Conservation (phyloP, 2,888 invertebrate genomes). For the Sphinx pinastri region DNA sequence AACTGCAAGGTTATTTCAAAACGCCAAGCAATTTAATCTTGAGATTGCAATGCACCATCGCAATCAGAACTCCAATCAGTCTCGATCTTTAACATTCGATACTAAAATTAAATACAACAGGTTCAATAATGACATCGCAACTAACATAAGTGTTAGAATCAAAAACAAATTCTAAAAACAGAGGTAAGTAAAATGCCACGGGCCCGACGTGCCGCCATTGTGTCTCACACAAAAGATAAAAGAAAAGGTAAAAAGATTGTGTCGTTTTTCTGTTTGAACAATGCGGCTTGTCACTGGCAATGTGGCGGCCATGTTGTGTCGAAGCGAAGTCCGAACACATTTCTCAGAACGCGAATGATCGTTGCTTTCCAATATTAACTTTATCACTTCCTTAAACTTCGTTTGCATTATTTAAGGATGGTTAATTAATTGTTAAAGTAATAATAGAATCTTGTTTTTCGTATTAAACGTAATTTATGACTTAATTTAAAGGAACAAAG, state of each 20-base stretch:
- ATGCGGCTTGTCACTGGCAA: slow-evolving; percentile 76
- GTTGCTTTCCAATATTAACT: slow-evolving; percentile 17
- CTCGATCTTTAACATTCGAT: neutral
- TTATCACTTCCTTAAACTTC: slow-evolving; percentile 1
- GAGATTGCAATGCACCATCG: neutral
- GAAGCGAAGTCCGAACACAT: slow-evolving; percentile 49
- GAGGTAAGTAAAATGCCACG: slow-evolving; percentile 76
- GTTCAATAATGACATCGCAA: slow-evolving; percentile 34
- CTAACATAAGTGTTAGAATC: slow-evolving; percentile 49
- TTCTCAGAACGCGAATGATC: slow-evolving; percentile 28
- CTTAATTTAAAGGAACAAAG: no score
- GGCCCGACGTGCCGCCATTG: slow-evolving; percentile 76
- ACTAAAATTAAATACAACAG: slow-evolving; percentile 35
- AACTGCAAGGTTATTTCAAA: neutral
- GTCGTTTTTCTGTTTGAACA: slow-evolving; percentile 82
- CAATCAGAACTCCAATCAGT: neutral
- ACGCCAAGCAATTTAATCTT: neutral
- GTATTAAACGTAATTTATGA: no score
- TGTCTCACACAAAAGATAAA: slow-evolving; percentile 59
- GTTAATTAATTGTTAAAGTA: no score
- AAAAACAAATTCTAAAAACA: slow-evolving; percentile 68
- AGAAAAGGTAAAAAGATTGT: slow-evolving; percentile 73
- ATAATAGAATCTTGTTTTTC: no score
- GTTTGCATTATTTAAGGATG: neutral
- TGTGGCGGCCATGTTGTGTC: slow-evolving; percentile 65